phyloP scores from a whole-genome alignment of 2,113 vertebrate genomes.

The Plecotus auritus region DNA sequence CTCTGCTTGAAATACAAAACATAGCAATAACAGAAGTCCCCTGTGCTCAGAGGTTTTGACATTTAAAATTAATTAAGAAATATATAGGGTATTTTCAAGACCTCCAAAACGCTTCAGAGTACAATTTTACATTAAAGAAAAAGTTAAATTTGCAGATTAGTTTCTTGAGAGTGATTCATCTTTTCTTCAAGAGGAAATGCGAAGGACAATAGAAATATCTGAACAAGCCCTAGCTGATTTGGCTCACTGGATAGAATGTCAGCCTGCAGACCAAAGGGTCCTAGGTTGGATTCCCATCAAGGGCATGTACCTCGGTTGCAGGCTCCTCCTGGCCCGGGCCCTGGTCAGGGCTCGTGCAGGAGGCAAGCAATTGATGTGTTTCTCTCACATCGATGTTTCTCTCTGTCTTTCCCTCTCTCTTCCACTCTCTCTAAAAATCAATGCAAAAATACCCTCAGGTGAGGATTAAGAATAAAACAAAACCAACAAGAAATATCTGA shows the following conservation, averaged over 20 bases:
- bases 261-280: too few relatives aligned
- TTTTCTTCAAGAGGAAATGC: background rate
- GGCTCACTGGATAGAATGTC: too few relatives aligned
- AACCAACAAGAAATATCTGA: background rate
- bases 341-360: too few relatives aligned
- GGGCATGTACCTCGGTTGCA: too few relatives aligned
- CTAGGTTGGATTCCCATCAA: too few relatives aligned
- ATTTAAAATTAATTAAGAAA: slow-evolving; percentile 13
- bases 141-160: background rate
- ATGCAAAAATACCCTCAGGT: too few relatives aligned
- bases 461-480: too few relatives aligned
- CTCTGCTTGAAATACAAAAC: background rate
- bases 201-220: background rate
- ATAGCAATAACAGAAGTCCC: background rate
- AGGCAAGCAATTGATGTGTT: too few relatives aligned
- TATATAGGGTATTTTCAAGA: background rate
- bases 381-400: too few relatives aligned
- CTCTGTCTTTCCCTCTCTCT: too few relatives aligned
- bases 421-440: too few relatives aligned
- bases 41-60: background rate
- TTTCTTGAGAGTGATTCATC: background rate
- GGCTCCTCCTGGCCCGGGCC: too few relatives aligned
- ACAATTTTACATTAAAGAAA: background rate
- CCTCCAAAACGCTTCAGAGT: background rate
- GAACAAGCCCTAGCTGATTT: background rate